A percentile compares a stretch with the other conserved stretches of the same genome.
Conservation (phyloP, 2,797 vertebrate species). For the Scleropages formosus region DNA sequence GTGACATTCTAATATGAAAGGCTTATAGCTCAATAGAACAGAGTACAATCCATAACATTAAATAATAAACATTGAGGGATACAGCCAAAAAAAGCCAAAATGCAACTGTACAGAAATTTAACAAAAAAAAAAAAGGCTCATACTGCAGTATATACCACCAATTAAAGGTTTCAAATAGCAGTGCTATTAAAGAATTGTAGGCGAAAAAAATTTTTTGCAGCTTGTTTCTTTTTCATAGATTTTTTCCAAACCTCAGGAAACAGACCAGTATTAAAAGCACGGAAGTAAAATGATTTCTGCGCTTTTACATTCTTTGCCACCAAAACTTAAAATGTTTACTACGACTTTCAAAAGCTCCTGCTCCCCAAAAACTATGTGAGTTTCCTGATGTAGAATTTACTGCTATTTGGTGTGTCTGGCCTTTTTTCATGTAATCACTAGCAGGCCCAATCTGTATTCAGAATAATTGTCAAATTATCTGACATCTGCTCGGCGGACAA, state of each 20-base stretch:
- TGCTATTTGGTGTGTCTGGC: background rate
- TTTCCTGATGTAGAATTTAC: background rate
- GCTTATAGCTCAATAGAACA: too few relatives aligned
- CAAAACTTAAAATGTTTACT: conserved; percentile 3
- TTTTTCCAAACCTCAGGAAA: background rate
- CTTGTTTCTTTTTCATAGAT: background rate
- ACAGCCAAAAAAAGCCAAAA: too few relatives aligned
- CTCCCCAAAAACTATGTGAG: background rate
- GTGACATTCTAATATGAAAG: too few relatives aligned
- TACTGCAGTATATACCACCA: too few relatives aligned
- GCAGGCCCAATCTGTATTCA: background rate
- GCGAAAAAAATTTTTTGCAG: background rate
- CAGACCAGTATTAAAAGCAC: background rate
- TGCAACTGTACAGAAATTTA: too few relatives aligned
- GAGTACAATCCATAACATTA: too few relatives aligned
- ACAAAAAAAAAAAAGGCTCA: too few relatives aligned
- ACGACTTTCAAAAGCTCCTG: background rate
- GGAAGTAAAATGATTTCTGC: background rate
- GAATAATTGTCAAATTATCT: background rate
- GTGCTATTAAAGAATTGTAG: too few relatives aligned
- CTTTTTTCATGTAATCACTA: conserved; percentile 15
- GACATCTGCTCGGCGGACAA: background rate
- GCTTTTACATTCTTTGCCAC: background rate
- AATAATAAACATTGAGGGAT: too few relatives aligned
- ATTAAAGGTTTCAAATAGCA: too few relatives aligned